Conservation (phyloP, 2,888 invertebrate species). For the Cremastinae sp. region DNA sequence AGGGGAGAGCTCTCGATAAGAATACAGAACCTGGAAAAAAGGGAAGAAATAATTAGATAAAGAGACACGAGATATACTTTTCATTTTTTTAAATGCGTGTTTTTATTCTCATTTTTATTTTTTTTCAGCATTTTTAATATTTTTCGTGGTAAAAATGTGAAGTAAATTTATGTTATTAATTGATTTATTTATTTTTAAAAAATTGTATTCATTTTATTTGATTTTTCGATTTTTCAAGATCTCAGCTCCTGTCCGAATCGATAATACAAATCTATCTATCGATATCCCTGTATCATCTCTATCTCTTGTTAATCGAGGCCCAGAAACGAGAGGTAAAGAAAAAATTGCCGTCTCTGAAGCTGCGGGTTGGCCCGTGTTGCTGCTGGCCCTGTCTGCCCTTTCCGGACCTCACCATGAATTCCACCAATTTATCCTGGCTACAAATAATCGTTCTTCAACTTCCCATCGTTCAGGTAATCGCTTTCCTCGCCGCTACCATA, state of each 20-base stretch:
- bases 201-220: background rate
- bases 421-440: constrained; percentile 76
- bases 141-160: background rate
- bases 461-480: constrained; percentile 86
- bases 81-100: background rate
- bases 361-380: constrained; percentile 86
- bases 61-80: background rate
- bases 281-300: constrained; percentile 87
- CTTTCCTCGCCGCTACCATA: constrained; percentile 11
- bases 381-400: constrained; percentile 86
- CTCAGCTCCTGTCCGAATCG: constrained; percentile 86
- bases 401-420: constrained; percentile 74
- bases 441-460: constrained; percentile 86
- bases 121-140: background rate
- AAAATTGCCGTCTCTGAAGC: constrained; percentile 82
- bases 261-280: constrained; percentile 86
- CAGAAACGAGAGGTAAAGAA: constrained; percentile 78
- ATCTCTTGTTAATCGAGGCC: constrained; percentile 84
- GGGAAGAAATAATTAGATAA: no score
- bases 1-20: constrained; percentile 45
- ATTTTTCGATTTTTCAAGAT: constrained; percentile 69
- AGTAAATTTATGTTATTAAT: background rate
- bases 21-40: background rate
- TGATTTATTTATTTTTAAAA: background rate
- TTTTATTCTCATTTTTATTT: background rate